A percentile compares a stretch with the other conserved stretches of the same genome.
These are phyloP conservation scores for Columba janthina DNA, from an alignment of 2,113 vertebrate genomes.

Conservation along the genomic window DNA sequence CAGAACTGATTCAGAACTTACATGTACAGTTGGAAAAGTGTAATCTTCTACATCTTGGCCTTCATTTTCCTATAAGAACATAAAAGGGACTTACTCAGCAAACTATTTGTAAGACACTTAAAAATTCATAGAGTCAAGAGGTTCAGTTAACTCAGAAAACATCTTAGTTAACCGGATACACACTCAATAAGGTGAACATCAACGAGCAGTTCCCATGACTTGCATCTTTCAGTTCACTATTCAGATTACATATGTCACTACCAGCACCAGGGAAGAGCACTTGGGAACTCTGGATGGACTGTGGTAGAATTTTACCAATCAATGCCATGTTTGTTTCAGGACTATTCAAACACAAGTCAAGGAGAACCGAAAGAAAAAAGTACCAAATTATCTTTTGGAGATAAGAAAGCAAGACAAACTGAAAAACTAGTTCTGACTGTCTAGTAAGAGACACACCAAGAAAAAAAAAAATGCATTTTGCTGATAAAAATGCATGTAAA, in stretches of 20 bases:
- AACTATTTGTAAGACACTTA: not conserved
- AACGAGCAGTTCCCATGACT: not conserved
- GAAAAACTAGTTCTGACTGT: not conserved
- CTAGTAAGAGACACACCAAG: not conserved
- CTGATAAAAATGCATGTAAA: not conserved
- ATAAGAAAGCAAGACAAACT: not conserved
- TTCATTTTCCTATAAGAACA: constrained; percentile 75
- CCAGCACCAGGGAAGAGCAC: not conserved
- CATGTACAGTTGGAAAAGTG: constrained; percentile 67
- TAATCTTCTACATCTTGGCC: constrained; percentile 78
- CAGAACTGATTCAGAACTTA: constrained; percentile 67
- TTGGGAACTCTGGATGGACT: not conserved
- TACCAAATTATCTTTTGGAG: not conserved
- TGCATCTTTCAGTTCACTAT: not conserved
- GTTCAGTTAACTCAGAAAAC: not conserved
- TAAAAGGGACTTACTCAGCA: not conserved
- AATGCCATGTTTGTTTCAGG: not conserved
- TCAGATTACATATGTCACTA: not conserved
- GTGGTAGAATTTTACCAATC: not conserved
- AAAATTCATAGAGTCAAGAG: not conserved
- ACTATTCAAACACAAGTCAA: not conserved
- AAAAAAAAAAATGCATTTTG: not conserved
- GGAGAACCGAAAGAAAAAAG: not conserved
- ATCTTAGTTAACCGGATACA: not conserved
- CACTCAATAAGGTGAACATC: not conserved